Base-by-base conservation (phyloP, 2,888 invertebrate genomes). In the Lithophane semibrunnea region DNA sequence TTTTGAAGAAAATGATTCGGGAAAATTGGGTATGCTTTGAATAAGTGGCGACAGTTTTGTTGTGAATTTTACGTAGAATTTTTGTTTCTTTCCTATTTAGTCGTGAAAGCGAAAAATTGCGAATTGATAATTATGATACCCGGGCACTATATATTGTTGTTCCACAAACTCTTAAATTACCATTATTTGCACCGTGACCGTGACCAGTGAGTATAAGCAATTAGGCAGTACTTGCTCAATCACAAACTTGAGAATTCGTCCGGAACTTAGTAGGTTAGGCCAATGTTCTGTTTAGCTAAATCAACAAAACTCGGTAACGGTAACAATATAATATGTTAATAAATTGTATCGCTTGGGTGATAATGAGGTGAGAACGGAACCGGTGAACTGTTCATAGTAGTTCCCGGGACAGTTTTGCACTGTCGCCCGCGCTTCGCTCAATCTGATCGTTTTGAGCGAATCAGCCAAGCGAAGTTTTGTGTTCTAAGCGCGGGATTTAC, bases 381-480 rank as follows among this genome's bases (percentile, higher is more conserved):
- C 18, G 47, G 70, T 49, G 42, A 52, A 60, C 64, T 12, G 52
- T 65, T 56, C 37, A 54, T 80, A 65, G 88, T 87, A 86, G 79
- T 18, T 29, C 24, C 54, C 37, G 75, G 80, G 78, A 81, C 89
- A 88, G 89, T 90, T 89, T 86, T 86, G 91, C 89, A 88, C 80
- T 88, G 90, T 88, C 89, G 89, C 90, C 80, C 83, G 85, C 85
- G 86, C 85, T 82, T 74, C 87, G 88, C 88, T 88, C 90, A 91
- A 90, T 92, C 91, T 89, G 90, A 91, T 91, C 92, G 91, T 90
- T 90, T 90, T 89, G 91, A 91, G 88, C 91, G 91, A 92, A 88
- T 91, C 92, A 92, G 88, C 90, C 89, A 86, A 91, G 91, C 91
- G 92, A 90, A 92, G 90, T 92, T 93, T 92, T 92, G 90, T 91